Percentiles rank a stretch among this genome's conserved stretches.
These are phyloP conservation scores for Elgonia sp. DNA, from an alignment of 2,888 invertebrate species.

Conservation along the genomic window DNA sequence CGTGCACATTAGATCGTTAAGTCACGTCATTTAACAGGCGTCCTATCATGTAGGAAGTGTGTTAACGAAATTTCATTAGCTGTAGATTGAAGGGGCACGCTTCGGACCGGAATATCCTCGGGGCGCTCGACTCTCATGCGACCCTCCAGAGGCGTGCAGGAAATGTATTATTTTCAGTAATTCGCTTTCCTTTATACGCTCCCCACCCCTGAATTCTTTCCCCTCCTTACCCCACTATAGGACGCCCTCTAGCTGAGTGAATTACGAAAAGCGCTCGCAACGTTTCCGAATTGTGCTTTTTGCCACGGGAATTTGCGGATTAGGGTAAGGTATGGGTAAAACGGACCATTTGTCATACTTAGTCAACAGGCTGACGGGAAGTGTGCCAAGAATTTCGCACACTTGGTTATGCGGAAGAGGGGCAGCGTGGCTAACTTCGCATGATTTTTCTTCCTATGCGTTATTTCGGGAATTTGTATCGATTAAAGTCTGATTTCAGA, in stretches of 20 bases:
- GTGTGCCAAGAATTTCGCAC: constrained; percentile 47
- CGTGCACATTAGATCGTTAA: constrained; percentile 71
- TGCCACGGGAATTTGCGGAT: constrained; percentile 69
- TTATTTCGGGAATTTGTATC: constrained; percentile 48
- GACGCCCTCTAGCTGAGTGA: constrained; percentile 64
- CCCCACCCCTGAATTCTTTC: constrained; percentile 4
- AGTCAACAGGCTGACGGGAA: constrained; percentile 67
- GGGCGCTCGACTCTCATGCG: constrained; percentile 70
- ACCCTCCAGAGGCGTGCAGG: constrained; percentile 75
- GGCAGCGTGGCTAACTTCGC: constrained; percentile 6
- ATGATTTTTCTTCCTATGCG: constrained; percentile 37
- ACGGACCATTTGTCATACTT: constrained; percentile 70
- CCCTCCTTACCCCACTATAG: background rate
- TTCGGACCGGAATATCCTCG: constrained; percentile 69
- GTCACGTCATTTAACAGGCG: constrained; percentile 68
- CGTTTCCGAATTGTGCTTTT: constrained; percentile 71
- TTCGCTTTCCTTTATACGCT: constrained; percentile 60
- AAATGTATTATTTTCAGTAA: constrained; percentile 79
- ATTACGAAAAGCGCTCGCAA: constrained; percentile 75
- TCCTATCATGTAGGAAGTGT: constrained; percentile 75
- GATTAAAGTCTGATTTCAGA: constrained; percentile 41
- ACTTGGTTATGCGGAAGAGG: background rate
- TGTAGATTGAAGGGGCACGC: constrained; percentile 75
- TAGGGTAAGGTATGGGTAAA: constrained; percentile 58
- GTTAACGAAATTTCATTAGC: constrained; percentile 76